phyloP scores from a whole-genome alignment of 2,797 vertebrate genomes.

The Buphagus erythrorhynchus region DNA sequence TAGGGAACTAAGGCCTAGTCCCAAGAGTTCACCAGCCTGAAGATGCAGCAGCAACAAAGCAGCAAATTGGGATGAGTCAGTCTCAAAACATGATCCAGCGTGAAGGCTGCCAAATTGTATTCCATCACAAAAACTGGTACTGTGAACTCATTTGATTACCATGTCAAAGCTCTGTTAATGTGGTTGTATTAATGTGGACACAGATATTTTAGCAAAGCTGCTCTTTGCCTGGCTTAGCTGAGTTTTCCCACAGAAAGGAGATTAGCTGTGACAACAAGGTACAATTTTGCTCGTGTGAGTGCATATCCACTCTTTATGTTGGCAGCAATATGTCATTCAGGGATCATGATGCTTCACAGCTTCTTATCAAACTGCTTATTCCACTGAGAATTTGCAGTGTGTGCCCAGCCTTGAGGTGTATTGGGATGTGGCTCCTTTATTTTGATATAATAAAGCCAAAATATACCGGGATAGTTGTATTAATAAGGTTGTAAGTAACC shows the following conservation, averaged over 20 bases:
- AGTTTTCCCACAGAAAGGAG: background rate
- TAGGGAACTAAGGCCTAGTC: background rate
- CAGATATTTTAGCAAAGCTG: background rate
- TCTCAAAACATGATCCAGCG: background rate
- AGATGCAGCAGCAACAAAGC: background rate
- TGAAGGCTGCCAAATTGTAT: background rate
- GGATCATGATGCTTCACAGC: background rate
- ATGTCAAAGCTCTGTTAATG: background rate
- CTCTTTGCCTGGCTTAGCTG: background rate
- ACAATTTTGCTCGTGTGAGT: background rate
- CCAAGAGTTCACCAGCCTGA: background rate
- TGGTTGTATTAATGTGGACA: background rate
- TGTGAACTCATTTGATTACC: background rate
- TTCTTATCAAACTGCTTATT: background rate
- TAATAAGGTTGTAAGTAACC: background rate
- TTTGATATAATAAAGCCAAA: background rate
- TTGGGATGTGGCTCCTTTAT: background rate
- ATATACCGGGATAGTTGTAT: background rate
- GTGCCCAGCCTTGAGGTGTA: background rate
- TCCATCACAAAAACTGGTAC: background rate
- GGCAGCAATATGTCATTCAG: background rate
- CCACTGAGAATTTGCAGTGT: background rate
- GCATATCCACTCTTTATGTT: background rate
- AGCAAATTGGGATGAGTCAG: background rate
- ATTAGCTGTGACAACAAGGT: background rate